phyloP scores from a whole-genome alignment of 2,797 vertebrate species.

The Parauchenoglanis punctatus region DNA sequence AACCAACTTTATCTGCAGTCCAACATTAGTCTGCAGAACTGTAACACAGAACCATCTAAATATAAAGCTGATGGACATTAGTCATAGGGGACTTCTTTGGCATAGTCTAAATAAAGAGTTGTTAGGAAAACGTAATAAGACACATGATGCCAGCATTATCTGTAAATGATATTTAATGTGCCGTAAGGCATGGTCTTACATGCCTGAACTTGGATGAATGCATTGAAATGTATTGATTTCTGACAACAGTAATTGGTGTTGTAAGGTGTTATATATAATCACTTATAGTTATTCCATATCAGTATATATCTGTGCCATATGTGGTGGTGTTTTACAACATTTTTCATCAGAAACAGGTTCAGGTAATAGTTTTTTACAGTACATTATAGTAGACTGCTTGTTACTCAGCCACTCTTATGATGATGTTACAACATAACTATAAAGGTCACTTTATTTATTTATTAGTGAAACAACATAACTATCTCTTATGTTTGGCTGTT shows the following conservation, averaged over 20 bases:
- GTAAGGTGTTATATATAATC: background rate
- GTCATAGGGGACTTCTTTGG: background rate
- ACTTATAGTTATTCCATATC: background rate
- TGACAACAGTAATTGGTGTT: background rate
- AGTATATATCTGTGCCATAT: background rate
- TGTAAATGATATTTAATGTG: background rate
- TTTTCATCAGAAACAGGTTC: background rate
- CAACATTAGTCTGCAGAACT: background rate
- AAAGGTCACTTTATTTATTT: background rate
- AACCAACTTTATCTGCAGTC: background rate
- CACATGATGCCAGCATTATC: background rate
- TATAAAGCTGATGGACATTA: background rate
- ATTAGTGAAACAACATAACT: too few species aligned
- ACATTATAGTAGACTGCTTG: background rate
- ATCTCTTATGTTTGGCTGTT: too few species aligned
- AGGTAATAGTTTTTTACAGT: background rate
- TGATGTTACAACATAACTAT: background rate
- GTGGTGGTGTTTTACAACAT: background rate
- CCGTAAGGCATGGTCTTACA: background rate
- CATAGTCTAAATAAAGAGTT: background rate
- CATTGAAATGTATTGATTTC: background rate
- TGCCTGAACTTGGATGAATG: background rate
- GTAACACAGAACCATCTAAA: background rate
- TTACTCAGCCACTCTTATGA: background rate
- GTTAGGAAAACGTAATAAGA: background rate